A percentile compares a stretch with the other conserved stretches of the same genome.
Conservation (phyloP, 1,140 invertebrate genomes). For the Dreissena polymorpha region DNA sequence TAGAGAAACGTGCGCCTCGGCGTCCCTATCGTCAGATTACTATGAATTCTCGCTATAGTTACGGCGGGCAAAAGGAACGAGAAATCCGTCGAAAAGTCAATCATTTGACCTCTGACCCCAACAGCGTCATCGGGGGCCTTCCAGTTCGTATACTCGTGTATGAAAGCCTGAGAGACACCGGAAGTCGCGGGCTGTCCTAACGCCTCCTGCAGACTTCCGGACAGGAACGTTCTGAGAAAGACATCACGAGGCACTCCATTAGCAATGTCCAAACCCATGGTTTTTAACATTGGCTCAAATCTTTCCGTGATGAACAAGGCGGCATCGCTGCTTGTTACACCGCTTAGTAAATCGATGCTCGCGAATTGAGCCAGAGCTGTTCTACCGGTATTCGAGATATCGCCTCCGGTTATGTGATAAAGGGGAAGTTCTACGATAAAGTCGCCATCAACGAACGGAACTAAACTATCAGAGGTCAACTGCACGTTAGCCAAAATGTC, state of each 20-base stretch:
- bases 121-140: background rate
- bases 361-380: too few relatives aligned
- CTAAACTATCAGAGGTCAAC: background rate
- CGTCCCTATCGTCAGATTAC: background rate
- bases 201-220: background rate
- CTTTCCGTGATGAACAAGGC: background rate
- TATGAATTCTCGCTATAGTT: background rate
- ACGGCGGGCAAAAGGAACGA: background rate
- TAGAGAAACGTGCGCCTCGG: background rate
- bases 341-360: background rate
- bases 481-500: too few relatives aligned
- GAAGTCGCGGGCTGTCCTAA: background rate
- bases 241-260: background rate
- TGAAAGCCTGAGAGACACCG: background rate
- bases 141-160: background rate
- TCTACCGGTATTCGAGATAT: too few relatives aligned
- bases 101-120: background rate
- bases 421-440: background rate
- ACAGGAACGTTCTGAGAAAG: background rate
- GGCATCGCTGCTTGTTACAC: background rate
- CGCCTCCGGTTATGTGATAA: too few relatives aligned
- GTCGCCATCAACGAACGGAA: background rate
- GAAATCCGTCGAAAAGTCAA: background rate
- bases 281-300: background rate
- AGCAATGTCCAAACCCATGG: background rate